Evolutionary conservation across 2,888 invertebrate species (phyloP), one percentile per base, ranked within the genome.

Genomic region (Latheticus oryzae): DNA sequence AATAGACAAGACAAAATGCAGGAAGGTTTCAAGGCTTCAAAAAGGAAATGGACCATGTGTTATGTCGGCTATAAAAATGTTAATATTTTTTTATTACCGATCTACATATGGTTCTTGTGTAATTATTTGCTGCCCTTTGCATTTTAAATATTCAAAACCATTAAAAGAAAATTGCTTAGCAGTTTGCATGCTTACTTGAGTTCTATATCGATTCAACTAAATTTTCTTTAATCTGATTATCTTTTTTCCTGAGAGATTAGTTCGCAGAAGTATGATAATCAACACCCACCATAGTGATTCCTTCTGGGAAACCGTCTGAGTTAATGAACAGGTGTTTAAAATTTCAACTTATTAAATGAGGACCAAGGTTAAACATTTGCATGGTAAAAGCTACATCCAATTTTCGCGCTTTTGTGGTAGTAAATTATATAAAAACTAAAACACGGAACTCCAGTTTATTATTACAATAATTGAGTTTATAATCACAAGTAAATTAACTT

Each of bases 1-100:
- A 70, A 69, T 66, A 57, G 65, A 58, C 38, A 65, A 68, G 67
- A 69, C 63, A 62, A 63, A 66, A 65, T 64, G 67, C 69, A 69
- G 69, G 67, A 71, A 63, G 62, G 60, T 64, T 65, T 68, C 70
- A 71, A 69, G 71, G 69, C 24, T 60, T 45, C 54, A 53, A 21
- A 42, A 40, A 52, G 69, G 69, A 72, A 71, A 70, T 69, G 66
- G 69, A 61, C 71, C 70, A 67, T 72, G 69, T 70, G 69, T 68
- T 68, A 66, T 66, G 45, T 65, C 63, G 71, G 66, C 69, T 66
- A 69, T 70, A 72, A 71, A 71, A 69, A 60, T 61, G 56, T 59
- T 63, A 56, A 60, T 61, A 57, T 52, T 33, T 54, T 55, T 56
- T 56, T 50, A 56, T 48, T 40, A 32, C 32, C 21, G 50, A 17